Evolutionary conservation across 2,113 vertebrate species (phyloP).

Genomic region (Cyprinodon brontotheroides): DNA sequence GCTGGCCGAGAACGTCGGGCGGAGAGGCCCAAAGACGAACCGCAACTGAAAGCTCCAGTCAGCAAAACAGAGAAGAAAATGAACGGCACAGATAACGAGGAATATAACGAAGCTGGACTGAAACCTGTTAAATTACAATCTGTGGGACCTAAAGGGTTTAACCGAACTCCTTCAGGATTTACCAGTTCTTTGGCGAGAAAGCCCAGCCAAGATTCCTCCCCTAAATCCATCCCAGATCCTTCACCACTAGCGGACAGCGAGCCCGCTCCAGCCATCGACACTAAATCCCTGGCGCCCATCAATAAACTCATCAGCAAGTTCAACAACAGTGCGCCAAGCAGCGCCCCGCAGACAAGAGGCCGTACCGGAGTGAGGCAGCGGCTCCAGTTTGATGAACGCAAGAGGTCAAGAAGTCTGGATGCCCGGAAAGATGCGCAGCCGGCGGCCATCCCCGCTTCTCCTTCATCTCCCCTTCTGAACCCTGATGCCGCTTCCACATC

Average conservation of each 20-base stretch:
- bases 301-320: constrained; percentile 92
- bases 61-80: constrained; percentile 24
- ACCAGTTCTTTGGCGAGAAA: constrained; percentile 18
- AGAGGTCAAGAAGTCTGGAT: constrained; percentile 86
- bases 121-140: constrained; percentile 63
- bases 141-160: constrained; percentile 23
- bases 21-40: constrained; percentile 36
- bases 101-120: constrained; percentile 74
- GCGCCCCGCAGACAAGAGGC: constrained; percentile 70
- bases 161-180: constrained; percentile 38
- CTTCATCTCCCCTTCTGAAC: constrained; percentile 59
- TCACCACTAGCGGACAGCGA: constrained; percentile 2
- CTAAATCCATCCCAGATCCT: constrained; percentile 41
- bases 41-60: constrained; percentile 24
- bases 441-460: constrained; percentile 18
- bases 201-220: neutral
- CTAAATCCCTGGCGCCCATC: constrained; percentile 87
- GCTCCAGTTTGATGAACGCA: constrained; percentile 76
- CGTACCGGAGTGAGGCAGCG: constrained; percentile 67
- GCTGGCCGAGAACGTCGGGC: constrained; percentile 22
- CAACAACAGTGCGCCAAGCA: constrained; percentile 65
- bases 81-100: constrained; percentile 12
- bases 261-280: constrained; percentile 78
- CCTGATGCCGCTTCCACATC: constrained; percentile 56
- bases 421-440: constrained; percentile 49